Evolutionary conservation across 1,140 invertebrate genomes (phyloP), one percentile per base, ranked within the genome.

Genomic region (Drosophila takahashii): DNA sequence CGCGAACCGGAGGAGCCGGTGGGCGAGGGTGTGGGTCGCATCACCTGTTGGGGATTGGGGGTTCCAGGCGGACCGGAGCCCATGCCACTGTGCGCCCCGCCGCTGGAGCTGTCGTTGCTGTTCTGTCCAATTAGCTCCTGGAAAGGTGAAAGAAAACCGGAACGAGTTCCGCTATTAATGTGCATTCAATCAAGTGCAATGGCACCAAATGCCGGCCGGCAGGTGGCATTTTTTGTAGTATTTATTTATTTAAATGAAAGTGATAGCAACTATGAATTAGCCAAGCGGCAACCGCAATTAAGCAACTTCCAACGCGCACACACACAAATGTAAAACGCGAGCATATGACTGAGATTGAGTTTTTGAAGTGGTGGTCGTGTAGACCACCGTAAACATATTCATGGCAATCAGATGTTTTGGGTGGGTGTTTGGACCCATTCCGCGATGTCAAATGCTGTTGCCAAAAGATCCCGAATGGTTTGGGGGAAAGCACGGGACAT

Each of bases 21-120:
- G 79, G 97, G 97, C 90, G 97, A 98, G 84, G 97, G 97, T 89
- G 96, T 97, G 67, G 97, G 97, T 93, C 97, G 96, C 95, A 97
- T 95, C 37, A 91, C 90, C 58, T 92, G 91, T 48, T 92, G 95
- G 65, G 95, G 95, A 93, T 95, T 95, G 71, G 95, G 95, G 61
- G 95, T 96, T 56, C 95, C 95, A 51, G 95, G 95, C 92, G 95
- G 93, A 93, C 95, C 92, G 93, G 95, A 93, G 94, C 96, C 94
- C 94, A 96, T 95, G 92, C 95, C 95, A 92, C 95, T 95, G 91
- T 95, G 93, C 37, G 92, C 93, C 56, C 93, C 94, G 29, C 93
- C 95, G 86, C 94, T 94, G 71, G 94, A 94, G 89, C 94, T 96
- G 92, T 96, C 96, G 94, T 96, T 96, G 93, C 96, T 96, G 92